phyloP scores from a whole-genome alignment of 2,113 vertebrate species.

The Phaethon lepturus region DNA sequence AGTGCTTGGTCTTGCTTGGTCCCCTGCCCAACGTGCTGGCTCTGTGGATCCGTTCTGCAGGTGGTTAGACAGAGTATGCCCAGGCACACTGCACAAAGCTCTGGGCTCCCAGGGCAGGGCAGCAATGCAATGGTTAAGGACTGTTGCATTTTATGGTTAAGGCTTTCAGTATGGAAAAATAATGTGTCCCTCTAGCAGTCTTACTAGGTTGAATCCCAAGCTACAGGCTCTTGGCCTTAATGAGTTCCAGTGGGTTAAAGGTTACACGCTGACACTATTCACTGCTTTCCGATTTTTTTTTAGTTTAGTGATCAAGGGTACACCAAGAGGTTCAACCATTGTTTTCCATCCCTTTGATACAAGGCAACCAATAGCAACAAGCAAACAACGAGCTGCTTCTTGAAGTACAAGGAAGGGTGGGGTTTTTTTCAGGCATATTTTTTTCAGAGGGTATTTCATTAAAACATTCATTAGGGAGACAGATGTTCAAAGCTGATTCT shows the following conservation, averaged over 20 bases:
- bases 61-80: neutral
- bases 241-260: neutral
- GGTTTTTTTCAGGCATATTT: fast-evolving
- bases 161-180: neutral
- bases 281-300: neutral
- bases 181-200: neutral
- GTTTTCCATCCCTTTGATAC: neutral
- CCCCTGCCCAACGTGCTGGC: fast-evolving
- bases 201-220: neutral
- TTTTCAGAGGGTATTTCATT: neutral
- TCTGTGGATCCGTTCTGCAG: neutral
- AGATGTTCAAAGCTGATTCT: neutral
- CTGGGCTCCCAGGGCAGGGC: fast-evolving
- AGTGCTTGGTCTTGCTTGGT: neutral
- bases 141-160: neutral
- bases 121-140: neutral
- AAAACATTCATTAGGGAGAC: neutral
- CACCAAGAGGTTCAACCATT: neutral
- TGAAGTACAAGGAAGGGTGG: neutral
- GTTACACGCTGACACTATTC: neutral
- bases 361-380: neutral
- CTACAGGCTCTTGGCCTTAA: neutral
- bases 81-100: fast-evolving
- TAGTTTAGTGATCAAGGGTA: neutral
- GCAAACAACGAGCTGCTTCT: neutral